These are phyloP conservation scores for Bradypus variegatus DNA, from an alignment of 2,797 vertebrate species.

Conservation along the genomic window DNA sequence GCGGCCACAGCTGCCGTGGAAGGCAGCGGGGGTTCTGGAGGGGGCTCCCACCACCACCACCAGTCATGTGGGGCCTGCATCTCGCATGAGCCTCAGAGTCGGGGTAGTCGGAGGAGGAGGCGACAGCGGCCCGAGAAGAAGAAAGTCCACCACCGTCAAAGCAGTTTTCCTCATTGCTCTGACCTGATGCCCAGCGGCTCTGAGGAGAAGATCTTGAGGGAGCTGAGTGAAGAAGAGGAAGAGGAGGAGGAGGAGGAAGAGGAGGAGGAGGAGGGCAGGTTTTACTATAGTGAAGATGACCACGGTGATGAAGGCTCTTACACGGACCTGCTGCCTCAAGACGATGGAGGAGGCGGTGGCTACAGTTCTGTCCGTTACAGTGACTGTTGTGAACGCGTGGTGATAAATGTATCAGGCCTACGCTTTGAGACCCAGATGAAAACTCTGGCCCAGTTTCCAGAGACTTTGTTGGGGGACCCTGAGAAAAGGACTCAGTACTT, in stretches of 20 bases:
- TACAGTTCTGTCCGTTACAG: conserved; percentile 86
- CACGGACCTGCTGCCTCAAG: conserved; percentile 83
- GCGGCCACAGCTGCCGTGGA: conserved; percentile 74
- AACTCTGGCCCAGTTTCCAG: conserved; percentile 94
- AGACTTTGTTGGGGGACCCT: conserved; percentile 93
- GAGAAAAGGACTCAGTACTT: conserved; percentile 95
- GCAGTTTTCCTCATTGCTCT: conserved; percentile 83
- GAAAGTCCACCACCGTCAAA: conserved; percentile 75
- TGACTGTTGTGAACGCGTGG: conserved; percentile 94
- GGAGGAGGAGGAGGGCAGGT: conserved; percentile 76
- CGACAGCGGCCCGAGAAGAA: conserved; percentile 74
- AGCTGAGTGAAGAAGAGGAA: conserved; percentile 79
- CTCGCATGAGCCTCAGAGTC: conserved; percentile 72
- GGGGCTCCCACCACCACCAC: conserved; percentile 75
- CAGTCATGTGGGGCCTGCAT: conserved; percentile 79
- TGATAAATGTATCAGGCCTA: conserved; percentile 96
- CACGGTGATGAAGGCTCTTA: conserved; percentile 86
- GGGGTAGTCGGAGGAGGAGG: conserved; percentile 69
- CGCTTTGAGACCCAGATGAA: conserved; percentile 97
- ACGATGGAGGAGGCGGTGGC: conserved; percentile 69
- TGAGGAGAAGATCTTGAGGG: conserved; percentile 94
- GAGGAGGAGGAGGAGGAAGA: conserved; percentile 74
- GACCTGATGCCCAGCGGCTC: conserved; percentile 94
- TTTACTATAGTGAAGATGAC: conserved; percentile 83
- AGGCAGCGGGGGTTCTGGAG: conserved; percentile 73